phyloP scores from a whole-genome alignment of 2,888 invertebrate species.

The Lycophotia porphyrea region DNA sequence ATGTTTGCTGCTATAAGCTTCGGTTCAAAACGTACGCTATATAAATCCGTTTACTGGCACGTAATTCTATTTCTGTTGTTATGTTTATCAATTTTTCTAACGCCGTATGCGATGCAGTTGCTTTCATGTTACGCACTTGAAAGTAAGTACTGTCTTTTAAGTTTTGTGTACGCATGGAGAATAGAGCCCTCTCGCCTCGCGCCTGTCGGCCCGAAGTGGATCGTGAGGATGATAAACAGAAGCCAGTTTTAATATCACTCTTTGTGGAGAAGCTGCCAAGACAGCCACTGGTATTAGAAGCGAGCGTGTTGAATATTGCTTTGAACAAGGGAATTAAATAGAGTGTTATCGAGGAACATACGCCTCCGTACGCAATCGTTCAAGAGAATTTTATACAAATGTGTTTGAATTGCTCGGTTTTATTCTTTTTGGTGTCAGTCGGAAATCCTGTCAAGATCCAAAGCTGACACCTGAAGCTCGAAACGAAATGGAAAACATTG shows the following conservation, averaged over 20 bases:
- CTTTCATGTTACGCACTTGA: slow-evolving; percentile 65
- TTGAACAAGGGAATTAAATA: not conserved
- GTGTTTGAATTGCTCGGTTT: not conserved
- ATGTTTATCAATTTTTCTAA: slow-evolving; percentile 71
- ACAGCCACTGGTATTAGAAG: slow-evolving; percentile 18
- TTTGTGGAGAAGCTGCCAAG: slow-evolving; percentile 15
- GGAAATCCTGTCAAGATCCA: slow-evolving; percentile 10
- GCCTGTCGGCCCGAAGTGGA: too few species aligned
- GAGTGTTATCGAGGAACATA: not conserved
- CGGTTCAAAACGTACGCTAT: slow-evolving; percentile 60
- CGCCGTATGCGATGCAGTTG: slow-evolving; percentile 63
- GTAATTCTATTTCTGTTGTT: slow-evolving; percentile 65
- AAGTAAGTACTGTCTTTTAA: slow-evolving; percentile 61
- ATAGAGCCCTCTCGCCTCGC: slow-evolving; percentile 39
- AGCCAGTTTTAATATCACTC: slow-evolving; percentile 48
- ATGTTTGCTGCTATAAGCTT: slow-evolving; percentile 63
- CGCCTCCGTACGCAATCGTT: not conserved
- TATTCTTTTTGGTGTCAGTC: not conserved
- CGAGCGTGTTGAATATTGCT: slow-evolving; percentile 14
- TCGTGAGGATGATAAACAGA: slow-evolving; percentile 59
- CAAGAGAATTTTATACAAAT: not conserved
- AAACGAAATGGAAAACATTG: slow-evolving; percentile 5
- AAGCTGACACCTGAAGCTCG: slow-evolving; percentile 13
- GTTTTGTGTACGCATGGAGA: slow-evolving; percentile 49
- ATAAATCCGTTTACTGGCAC: slow-evolving; percentile 60